Conservation (phyloP, 2,888 invertebrate genomes). For the Hirtodrosophila histrioides region DNA sequence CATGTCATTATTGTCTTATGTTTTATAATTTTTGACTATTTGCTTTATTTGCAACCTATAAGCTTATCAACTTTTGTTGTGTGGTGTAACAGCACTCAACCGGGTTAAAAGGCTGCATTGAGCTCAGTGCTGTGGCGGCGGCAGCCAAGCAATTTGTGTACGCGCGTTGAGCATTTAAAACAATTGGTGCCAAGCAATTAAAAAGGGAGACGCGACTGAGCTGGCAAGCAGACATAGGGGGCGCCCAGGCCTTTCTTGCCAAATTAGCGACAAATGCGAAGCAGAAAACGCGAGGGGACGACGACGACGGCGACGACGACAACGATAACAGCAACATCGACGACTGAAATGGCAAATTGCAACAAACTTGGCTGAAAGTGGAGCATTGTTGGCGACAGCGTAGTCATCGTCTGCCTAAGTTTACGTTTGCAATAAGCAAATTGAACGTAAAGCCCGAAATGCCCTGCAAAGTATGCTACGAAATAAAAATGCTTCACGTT, state of each 20-base stretch:
- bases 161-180: constrained; percentile 75
- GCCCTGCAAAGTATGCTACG: constrained; percentile 56
- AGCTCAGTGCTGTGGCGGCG: constrained; percentile 29
- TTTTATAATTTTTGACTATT: too few species aligned
- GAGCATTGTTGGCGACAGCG: constrained; percentile 58
- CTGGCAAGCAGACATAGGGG: background rate
- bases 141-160: constrained; percentile 69
- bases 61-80: constrained; percentile 18
- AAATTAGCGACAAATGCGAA: constrained; percentile 73
- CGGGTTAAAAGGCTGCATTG: constrained; percentile 50
- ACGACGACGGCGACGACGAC: constrained; percentile 1
- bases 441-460: constrained; percentile 55
- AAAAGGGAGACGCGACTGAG: constrained; percentile 30
- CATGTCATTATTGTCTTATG: too few species aligned
- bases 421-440: constrained; percentile 71
- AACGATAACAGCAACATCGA: constrained; percentile 17
- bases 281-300: constrained; percentile 18
- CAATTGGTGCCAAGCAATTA: constrained; percentile 80
- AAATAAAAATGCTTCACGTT: constrained; percentile 26
- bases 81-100: constrained; percentile 40
- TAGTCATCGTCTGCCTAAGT: constrained; percentile 69
- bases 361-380: constrained; percentile 62
- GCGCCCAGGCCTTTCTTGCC: constrained; percentile 44
- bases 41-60: too few species aligned
- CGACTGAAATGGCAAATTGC: constrained; percentile 78